Conservation (phyloP, 2,113 vertebrate species). For the Lethenteron camtschaticum region DNA sequence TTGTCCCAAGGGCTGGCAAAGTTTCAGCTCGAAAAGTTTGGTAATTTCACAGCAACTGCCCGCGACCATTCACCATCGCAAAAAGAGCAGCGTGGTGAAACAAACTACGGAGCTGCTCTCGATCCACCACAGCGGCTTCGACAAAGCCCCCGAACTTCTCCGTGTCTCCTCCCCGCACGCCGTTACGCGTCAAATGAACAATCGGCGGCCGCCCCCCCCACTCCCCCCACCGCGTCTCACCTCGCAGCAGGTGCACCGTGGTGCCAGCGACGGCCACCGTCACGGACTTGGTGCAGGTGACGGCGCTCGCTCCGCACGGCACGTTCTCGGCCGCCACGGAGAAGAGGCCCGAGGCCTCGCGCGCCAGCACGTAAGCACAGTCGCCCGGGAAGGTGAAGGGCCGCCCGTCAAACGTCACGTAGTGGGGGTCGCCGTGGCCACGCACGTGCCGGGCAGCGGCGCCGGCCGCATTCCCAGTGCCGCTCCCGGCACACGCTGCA, state of each 20-base stretch:
- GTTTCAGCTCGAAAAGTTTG: too few species aligned
- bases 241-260: conserved; percentile 47
- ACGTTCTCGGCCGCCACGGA: conserved; percentile 45
- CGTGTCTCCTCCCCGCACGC: too few species aligned
- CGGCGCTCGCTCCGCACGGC: conserved; percentile 44
- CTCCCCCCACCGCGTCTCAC: conserved; percentile 17
- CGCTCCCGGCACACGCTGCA: conserved; percentile 34
- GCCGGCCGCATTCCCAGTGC: conserved; percentile 39
- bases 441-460: conserved; percentile 35
- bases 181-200: too few species aligned
- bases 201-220: too few species aligned
- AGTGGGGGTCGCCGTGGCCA: conserved; percentile 62
- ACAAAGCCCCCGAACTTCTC: too few species aligned
- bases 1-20: too few species aligned
- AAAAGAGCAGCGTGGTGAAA: too few species aligned
- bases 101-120: too few species aligned
- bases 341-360: conserved; percentile 34
- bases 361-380: conserved; percentile 56
- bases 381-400: conserved; percentile 50
- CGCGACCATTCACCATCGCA: too few species aligned
- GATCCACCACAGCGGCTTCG: too few species aligned
- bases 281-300: conserved; percentile 67
- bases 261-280: conserved; percentile 39
- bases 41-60: too few species aligned
- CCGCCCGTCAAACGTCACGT: conserved; percentile 56